Evolutionary conservation across 2,797 vertebrate genomes (phyloP), one percentile per base, ranked within the genome.

Genomic region (Coilia nasus): DNA sequence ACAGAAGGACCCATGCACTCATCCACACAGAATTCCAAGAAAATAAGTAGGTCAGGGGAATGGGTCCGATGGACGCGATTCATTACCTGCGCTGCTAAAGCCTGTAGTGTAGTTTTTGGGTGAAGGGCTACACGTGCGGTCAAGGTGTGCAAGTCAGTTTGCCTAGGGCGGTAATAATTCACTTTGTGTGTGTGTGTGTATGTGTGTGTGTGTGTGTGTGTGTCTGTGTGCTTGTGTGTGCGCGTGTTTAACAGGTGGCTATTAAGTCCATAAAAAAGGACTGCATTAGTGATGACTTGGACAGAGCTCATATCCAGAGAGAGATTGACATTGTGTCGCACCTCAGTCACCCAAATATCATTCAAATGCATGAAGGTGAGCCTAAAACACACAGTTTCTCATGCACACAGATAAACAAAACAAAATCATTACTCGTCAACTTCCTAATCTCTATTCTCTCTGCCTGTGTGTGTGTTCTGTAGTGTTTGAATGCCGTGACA

Each of bases 401-500:
- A 78, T 44, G 83, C 35, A 87, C 86, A 83, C 50, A 44, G 15
- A 78, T 82, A 62, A 23, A 83, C 81, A 31, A 31, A 31, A 19
- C 15, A 75, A 0, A 62, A 17, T 41, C 35, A 41, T 41, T 41
- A 41, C 35, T 41, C 35, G 35, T 41, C 35, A 41, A 41, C 35
- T 41, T 41, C 50, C 50, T 54, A 54, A 54, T 54, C 50, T 54
- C 50, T 14, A 54, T 54, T 54, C 9, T 54, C 9, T 54, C 9
- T 54, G 2, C 14, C 7, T 54, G 50, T 54, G 50, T 84, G 28
- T 90, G 83, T 88, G 17, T 84, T 83, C 25, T 84, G 59, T 91
- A 97, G 96, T 97, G 89, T 97, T 97, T 83, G 96, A 97, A 92
- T 96, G 95, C 90, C 92, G 94, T 83, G 96, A 96, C 86, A 96